These are phyloP conservation scores for Ascidia mentula DNA, from an alignment of 23 tunicate species.

Conservation along the genomic window DNA sequence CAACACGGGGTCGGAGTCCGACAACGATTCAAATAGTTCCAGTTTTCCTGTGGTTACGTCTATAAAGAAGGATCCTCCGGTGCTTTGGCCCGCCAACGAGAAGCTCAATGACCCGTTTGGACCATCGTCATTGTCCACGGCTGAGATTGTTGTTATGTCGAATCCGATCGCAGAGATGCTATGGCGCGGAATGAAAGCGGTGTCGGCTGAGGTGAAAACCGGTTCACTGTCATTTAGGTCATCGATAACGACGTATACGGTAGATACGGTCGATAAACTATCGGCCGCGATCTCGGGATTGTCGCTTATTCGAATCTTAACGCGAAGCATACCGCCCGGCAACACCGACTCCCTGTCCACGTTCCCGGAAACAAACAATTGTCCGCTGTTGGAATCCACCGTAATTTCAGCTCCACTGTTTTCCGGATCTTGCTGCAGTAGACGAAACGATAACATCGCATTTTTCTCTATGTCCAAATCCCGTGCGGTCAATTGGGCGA, in stretches of 20 bases:
- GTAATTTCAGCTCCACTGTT: neutral
- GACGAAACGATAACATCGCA: constrained; percentile 12
- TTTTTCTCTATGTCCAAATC: constrained; percentile 23
- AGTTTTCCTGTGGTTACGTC: constrained; percentile 33
- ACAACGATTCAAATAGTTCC: neutral
- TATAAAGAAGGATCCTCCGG: constrained; percentile 4
- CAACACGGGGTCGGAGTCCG: neutral
- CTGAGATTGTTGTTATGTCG: constrained; percentile 35
- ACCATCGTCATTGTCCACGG: constrained; percentile 53
- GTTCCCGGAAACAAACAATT: constrained; percentile 36
- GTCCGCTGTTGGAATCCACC: constrained; percentile 28
- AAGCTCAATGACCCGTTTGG: constrained; percentile 50
- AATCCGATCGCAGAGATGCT: constrained; percentile 19
- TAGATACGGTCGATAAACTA: neutral
- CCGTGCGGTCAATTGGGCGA: constrained; percentile 30
- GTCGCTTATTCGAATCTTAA: constrained; percentile 32
- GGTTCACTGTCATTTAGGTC: constrained; percentile 74
- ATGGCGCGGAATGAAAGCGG: constrained; percentile 25
- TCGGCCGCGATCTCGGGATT: constrained; percentile 20
- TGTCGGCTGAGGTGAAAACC: constrained; percentile 27
- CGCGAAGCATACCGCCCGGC: constrained; percentile 29
- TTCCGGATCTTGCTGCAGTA: constrained; percentile 14
- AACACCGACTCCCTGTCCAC: constrained; percentile 58
- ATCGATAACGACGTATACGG: constrained; percentile 24
- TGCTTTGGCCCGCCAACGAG: neutral